Evolutionary conservation across 2,113 vertebrate genomes (phyloP), one percentile per base, ranked within the genome.

Genomic region (Barbus barbus): DNA sequence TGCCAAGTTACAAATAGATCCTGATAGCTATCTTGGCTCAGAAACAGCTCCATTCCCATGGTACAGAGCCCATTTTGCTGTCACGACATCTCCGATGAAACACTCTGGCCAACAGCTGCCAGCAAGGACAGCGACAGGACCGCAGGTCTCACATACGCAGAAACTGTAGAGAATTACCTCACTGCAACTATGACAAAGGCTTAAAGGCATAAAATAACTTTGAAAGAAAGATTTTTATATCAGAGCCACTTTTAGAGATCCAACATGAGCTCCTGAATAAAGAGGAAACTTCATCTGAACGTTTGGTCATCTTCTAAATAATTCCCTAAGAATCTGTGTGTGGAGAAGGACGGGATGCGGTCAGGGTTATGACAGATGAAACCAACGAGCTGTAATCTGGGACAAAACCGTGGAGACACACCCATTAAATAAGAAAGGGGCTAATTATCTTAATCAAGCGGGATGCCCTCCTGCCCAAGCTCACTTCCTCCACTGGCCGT

Each of bases 221-320:
- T 87, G 11, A 75, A 46, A 89, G 90, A 90, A 90, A 93, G 88
- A 90, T 90, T 92, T 93, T 94, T 92, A 92, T 89, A 87, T 92
- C 92, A 93, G 89, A 48, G 13, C 67, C 8, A 71, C 46, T 16
- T 16, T 16, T 16, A 16, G 46, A 83, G 87, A 89, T 22, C 7
- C 6, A 9, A 51, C 16, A 16, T 56, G 14, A 48, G 46, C 13
- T 48, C 14, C 13, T 5, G 46, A 48, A 48, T 48, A 41, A 78
- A 41, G n/a, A 11, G 33, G n/a, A 12, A 31, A n/a, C 48, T 36
- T 41, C 22, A n/a, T 13, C 36, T 33, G 22, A 78, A 58, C 9
- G 31, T 41, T 61, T 44, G 31, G 16, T 51, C 48, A 16, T 51
- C 48, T 0, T 51, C 28, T 58, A 58, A 78, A n/a, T 77, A 24